These are phyloP conservation scores for Poecile montanus DNA, from an alignment of 2,797 vertebrate genomes.

Conservation along the genomic window DNA sequence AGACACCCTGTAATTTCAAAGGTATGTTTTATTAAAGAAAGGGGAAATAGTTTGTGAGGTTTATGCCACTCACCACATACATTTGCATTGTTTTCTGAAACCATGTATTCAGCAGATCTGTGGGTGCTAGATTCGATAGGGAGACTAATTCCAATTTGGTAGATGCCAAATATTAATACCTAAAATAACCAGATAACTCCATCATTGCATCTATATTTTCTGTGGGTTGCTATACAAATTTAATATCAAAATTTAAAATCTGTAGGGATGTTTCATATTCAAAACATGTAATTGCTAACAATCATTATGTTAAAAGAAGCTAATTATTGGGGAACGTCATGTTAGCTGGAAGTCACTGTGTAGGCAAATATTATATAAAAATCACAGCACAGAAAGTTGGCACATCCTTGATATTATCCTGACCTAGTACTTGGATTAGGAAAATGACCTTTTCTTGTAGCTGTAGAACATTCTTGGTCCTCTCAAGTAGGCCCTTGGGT, in stretches of 20 bases:
- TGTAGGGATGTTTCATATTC: background rate
- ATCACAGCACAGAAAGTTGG: background rate
- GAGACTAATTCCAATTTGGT: background rate
- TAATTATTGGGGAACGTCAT: background rate
- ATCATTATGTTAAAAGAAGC: background rate
- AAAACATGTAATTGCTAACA: background rate
- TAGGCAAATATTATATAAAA: background rate
- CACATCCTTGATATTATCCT: background rate
- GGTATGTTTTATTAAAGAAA: background rate
- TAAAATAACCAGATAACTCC: background rate
- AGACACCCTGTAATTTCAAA: background rate
- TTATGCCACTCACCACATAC: fast-evolving
- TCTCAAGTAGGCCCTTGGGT: background rate
- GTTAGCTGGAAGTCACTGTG: background rate
- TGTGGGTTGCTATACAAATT: background rate
- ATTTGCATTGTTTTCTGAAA: background rate
- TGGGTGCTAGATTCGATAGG: background rate
- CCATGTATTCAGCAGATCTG: fast-evolving
- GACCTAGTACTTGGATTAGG: background rate
- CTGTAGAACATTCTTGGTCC: background rate
- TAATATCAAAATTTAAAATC: background rate
- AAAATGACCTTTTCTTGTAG: background rate
- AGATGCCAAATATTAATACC: background rate
- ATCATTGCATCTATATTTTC: background rate
- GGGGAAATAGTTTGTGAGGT: background rate